Evolutionary conservation across 2,113 vertebrate species (phyloP).

Genomic region (Grantiella picta): DNA sequence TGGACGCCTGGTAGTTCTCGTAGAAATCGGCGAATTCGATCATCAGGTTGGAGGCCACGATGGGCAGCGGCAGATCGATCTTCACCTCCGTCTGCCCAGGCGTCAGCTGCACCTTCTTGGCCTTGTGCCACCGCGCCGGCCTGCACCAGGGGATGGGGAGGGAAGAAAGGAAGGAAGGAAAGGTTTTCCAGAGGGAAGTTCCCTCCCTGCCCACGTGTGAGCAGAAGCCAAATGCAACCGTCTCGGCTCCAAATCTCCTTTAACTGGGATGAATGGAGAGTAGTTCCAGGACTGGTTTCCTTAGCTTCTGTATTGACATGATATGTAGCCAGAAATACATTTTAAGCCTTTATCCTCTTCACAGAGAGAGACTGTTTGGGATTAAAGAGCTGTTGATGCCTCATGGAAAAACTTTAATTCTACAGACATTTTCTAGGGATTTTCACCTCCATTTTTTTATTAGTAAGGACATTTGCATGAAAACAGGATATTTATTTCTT

Average conservation of each 20-base stretch:
- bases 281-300: constrained; percentile 31
- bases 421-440: constrained; percentile 49
- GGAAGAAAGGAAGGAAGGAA: no score
- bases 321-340: constrained; percentile 62
- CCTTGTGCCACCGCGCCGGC: constrained; percentile 97
- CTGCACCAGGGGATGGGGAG: constrained; percentile 47
- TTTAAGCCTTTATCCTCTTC: constrained; percentile 62
- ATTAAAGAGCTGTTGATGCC: constrained; percentile 61
- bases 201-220: background rate
- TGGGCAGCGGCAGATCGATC: constrained; percentile 93
- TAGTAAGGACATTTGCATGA: constrained; percentile 45
- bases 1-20: constrained; percentile 98
- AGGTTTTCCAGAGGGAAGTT: background rate
- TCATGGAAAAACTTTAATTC: constrained; percentile 63
- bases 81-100: constrained; percentile 97
- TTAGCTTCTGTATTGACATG: constrained; percentile 55
- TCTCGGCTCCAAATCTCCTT: constrained; percentile 48
- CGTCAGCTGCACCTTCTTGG: constrained; percentile 95
- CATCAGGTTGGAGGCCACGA: constrained; percentile 98
- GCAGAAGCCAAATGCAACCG: background rate
- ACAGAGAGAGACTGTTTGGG: constrained; percentile 49
- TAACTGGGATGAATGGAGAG: constrained; percentile 44
- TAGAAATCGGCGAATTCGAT: constrained; percentile 98
- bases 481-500: constrained; percentile 50
- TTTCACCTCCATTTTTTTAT: constrained; percentile 54